Base-by-base conservation (phyloP, 2,113 vertebrate genomes). In the Morone saxatilis region DNA sequence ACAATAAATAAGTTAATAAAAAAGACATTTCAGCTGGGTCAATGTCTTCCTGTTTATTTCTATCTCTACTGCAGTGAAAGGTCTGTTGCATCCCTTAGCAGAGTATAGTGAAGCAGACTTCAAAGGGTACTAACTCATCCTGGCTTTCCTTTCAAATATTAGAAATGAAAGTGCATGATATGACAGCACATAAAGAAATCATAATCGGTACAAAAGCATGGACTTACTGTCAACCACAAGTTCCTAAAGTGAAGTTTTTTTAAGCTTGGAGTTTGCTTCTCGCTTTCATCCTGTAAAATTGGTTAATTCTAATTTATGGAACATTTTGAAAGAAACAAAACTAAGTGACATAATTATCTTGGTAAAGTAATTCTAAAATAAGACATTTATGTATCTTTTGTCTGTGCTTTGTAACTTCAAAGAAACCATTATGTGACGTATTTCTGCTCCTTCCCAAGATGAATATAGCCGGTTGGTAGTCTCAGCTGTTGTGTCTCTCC, bases 1-100 rank as follows among this genome's bases (percentile, higher is more conserved):
- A 45, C 69, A 36, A 38, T 69, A 25, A 60, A 59, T 19, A 66
- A 85, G 80, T 89, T 84, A 82, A 86, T 89, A 25, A 92, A 76
- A 71, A 81, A 76, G 74, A 62, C 48, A 66, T 61, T 25, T 43
- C 4, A 47, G 36, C 51, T 47, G 17, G 81, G 76, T 89, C 85
- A 91, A 84, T 62, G 89, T 82, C 57, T 4, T 62, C 4, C 17
- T 66, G 76, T 74, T 66, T 38, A 45, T 74, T 71, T 47, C 41
- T 50, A 41, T 57, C 8, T 76, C 56, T 53, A 53, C 56, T 48
- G 65, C 50, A 45, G 72, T 70, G 57, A 20, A 81, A 75, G 53
- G 4, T 48, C 8, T 16, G 57, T 47, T 45, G 62, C 14, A 7
- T 74, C 43, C 20, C 7, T 57, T 16, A 25, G 5, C 68, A 20